These are phyloP conservation scores for Pluvianellus socialis DNA, from an alignment of 2,113 vertebrate species.

Conservation along the genomic window DNA sequence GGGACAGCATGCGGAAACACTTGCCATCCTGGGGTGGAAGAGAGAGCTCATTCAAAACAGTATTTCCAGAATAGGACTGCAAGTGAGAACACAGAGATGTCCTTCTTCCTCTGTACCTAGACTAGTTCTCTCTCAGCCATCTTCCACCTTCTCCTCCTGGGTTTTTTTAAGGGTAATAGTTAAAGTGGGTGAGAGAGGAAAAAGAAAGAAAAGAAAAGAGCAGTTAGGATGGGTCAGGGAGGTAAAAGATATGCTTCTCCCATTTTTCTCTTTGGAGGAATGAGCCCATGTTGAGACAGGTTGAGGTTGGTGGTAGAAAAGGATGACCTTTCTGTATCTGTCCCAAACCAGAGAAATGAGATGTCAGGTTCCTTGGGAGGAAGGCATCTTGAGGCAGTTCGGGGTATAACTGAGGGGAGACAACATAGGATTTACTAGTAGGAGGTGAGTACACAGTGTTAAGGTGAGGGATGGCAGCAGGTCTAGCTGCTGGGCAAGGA, in stretches of 20 bases:
- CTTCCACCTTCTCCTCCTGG: background rate
- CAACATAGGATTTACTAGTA: background rate
- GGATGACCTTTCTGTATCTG: background rate
- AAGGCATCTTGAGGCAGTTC: background rate
- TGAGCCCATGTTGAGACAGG: background rate
- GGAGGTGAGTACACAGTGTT: background rate
- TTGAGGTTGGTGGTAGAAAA: background rate
- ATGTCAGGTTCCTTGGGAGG: background rate
- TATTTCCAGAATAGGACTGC: background rate
- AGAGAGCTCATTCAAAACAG: background rate
- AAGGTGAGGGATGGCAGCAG: background rate
- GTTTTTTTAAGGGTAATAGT: background rate
- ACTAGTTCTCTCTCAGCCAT: background rate
- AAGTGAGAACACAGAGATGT: background rate
- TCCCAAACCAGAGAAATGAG: background rate
- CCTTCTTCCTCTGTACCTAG: background rate
- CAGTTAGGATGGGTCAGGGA: background rate
- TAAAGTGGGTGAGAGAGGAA: background rate
- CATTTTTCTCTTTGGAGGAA: background rate
- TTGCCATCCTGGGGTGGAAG: background rate
- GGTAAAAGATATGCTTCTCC: background rate
- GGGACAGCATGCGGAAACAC: conserved; percentile 6
- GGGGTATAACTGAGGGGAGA: background rate
- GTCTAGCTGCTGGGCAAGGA: background rate
- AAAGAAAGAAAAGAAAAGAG: background rate